phyloP scores from a whole-genome alignment of 2,113 vertebrate species.

The Junco hyemalis region DNA sequence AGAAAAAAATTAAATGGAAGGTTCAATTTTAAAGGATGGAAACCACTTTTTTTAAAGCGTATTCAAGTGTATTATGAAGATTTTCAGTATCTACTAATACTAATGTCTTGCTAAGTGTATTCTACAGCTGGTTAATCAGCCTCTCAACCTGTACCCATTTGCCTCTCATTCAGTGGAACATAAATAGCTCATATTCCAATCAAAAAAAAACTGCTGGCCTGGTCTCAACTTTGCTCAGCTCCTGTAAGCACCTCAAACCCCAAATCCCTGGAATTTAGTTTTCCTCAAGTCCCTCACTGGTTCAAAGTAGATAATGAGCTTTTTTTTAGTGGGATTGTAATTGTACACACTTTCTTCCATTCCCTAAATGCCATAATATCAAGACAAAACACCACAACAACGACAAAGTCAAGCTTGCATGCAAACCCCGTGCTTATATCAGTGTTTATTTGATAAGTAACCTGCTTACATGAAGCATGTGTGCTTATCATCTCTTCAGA shows the following conservation, averaged over 20 bases:
- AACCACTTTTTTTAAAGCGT: accelerated
- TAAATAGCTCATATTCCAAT: neutral
- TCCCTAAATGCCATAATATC: neutral
- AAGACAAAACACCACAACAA: neutral
- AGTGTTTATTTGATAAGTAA: neutral
- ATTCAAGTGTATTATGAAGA: neutral
- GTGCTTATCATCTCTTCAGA: neutral
- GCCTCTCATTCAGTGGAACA: neutral
- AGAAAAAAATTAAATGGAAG: neutral
- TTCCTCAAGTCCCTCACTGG: neutral
- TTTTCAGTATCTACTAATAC: neutral
- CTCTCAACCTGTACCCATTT: neutral
- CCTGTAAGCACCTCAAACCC: neutral
- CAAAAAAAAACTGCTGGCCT: neutral
- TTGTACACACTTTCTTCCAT: accelerated
- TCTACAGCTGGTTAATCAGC: neutral
- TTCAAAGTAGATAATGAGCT: neutral
- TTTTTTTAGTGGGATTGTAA: neutral
- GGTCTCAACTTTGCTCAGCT: neutral
- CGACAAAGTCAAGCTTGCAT: neutral
- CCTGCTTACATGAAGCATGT: accelerated
- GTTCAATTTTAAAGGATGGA: neutral
- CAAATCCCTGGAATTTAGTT: neutral
- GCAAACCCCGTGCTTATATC: accelerated
- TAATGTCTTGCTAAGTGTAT: neutral